Conservation (phyloP, 2,888 invertebrate species). For the Dasysyrphus albostriatus region DNA sequence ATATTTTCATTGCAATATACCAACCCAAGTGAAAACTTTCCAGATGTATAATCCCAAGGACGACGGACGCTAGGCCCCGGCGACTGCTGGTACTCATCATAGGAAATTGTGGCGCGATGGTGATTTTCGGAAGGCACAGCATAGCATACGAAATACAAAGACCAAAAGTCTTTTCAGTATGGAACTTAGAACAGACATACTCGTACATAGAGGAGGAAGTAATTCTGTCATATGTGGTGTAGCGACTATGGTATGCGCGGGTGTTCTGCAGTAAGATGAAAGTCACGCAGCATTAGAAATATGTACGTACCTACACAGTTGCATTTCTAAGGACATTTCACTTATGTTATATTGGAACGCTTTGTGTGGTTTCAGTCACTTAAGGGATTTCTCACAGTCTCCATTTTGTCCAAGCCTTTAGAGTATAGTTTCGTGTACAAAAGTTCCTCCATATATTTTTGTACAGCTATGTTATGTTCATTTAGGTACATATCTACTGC, state of each 20-base stretch:
- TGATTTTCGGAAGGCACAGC: slow-evolving; percentile 59
- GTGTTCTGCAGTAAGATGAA: slow-evolving; percentile 50
- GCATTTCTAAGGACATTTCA: slow-evolving; percentile 61
- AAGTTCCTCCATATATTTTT: neutral
- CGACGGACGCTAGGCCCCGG: neutral
- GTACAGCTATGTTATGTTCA: too few species aligned
- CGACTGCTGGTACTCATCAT: slow-evolving; percentile 66
- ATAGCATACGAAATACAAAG: neutral
- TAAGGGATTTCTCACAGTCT: slow-evolving; percentile 58
- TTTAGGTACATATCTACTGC: neutral
- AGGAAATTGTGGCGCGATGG: slow-evolving; percentile 64
- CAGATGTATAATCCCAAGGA: slow-evolving; percentile 66
- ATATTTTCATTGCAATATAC: slow-evolving; percentile 32
- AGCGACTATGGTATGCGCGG: neutral
- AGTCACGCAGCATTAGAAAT: slow-evolving; percentile 57
- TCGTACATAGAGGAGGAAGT: slow-evolving; percentile 48
- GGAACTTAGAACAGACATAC: slow-evolving; percentile 8
- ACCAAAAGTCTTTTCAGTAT: neutral
- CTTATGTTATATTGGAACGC: slow-evolving; percentile 63
- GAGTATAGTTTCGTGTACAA: slow-evolving; percentile 4
- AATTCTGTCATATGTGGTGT: slow-evolving; percentile 56
- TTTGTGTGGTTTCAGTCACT: slow-evolving; percentile 69
- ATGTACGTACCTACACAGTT: neutral
- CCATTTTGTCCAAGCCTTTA: slow-evolving; percentile 34
- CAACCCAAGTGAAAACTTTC: slow-evolving; percentile 48